phyloP scores from a whole-genome alignment of 2,888 invertebrate species.

The Cyaniris semiargus region DNA sequence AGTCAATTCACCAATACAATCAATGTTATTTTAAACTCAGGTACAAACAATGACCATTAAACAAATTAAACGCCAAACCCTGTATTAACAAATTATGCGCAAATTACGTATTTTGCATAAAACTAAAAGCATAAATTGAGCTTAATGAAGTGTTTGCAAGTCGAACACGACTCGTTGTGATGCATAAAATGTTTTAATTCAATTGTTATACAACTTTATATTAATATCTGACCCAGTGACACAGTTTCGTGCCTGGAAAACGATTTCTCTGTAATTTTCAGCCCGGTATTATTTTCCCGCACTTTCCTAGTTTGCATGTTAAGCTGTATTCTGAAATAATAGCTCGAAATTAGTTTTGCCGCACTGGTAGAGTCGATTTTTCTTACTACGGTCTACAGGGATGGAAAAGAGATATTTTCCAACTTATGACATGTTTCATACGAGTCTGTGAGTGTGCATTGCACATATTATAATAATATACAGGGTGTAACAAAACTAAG shows the following conservation, averaged over 20 bases:
- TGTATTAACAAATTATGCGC: neutral
- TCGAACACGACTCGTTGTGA: neutral
- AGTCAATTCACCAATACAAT: neutral
- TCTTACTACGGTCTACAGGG: neutral
- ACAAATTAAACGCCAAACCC: neutral
- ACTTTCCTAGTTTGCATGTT: slow-evolving; percentile 7
- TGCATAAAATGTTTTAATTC: slow-evolving; percentile 27
- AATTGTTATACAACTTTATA: slow-evolving; percentile 23
- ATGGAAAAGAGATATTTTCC: neutral
- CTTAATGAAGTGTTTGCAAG: neutral
- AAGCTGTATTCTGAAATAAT: slow-evolving; percentile 11
- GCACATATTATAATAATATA: too few relatives aligned
- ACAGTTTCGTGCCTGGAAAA: neutral
- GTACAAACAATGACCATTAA: neutral
- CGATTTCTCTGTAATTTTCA: neutral
- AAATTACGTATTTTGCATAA: neutral
- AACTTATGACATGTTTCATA: too few relatives aligned
- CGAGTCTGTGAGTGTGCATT: too few relatives aligned
- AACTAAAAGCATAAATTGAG: slow-evolving; percentile 27
- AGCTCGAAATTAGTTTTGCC: slow-evolving; percentile 2
- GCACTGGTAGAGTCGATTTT: neutral
- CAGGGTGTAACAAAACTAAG: too few relatives aligned
- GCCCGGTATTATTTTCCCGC: neutral
- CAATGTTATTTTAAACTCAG: neutral
- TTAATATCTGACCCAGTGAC: slow-evolving; percentile 5